Base-by-base conservation (phyloP, 2,797 vertebrate species). In the Manis crassicaudata region DNA sequence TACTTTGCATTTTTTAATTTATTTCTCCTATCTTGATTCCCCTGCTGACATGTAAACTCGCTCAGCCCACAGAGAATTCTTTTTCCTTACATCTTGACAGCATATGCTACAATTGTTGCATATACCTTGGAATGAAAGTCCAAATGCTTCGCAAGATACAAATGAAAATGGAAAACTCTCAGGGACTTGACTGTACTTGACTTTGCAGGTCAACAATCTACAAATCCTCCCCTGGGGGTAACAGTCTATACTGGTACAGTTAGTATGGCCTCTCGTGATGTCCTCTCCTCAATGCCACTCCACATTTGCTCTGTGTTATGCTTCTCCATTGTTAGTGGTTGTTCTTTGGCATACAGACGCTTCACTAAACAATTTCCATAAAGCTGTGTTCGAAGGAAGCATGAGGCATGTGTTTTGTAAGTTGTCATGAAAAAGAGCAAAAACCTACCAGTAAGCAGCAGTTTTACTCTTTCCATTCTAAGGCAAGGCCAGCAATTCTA, bases 21-120 rank as follows among this genome's bases (percentile, higher is more conserved):
- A 67, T 90, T 93, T 95, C 76, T 94, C 40, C 58, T 88, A 68
- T 65, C 62, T 68, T 93, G 60, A 88, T 91, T 93, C 63, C 12
- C 37, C 35, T 50, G 65, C 50, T 84, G 87, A 79, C 8, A 67
- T 50, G 62, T 72, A 86, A 73, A 92, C 35, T 72, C 40, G 46
- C 32, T 95, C 32, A 58, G 11, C 65, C 11, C 32, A 94, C 29
- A 68, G 32, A 83, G 43, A 89, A 50, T 58, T 76, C 20, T 58
- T 60, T 40, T 70, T 82, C 18, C 32, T 72, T 35, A 27, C 87
- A 50, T 83, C 43, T 52, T 90, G 77, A 90, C 29, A 88, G n/a
- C 7, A 75, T 70, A 65, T 75, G 46, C 27, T 79, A 76, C 32
- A 81, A 18, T 92, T 75, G 90, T 91, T 91, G 17, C 16, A 46